Base-by-base conservation (phyloP, 2,888 invertebrate genomes). In the Limnephilus marmoratus region DNA sequence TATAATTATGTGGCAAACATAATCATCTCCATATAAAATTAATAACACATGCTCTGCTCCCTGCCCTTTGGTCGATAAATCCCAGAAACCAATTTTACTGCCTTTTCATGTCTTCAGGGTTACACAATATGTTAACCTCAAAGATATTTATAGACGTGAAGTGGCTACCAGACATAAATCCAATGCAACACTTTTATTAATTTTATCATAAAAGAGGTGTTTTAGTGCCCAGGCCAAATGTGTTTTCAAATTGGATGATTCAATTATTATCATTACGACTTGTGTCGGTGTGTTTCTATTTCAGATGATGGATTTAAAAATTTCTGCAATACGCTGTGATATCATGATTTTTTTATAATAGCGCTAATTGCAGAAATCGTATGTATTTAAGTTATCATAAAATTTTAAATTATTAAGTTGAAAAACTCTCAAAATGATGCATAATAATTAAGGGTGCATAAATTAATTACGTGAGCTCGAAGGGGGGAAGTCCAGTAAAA, bases 141-240 rank as follows among this genome's bases (percentile, higher is more conserved):
- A 87, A 53, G 31, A 34, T 87, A 87, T 34, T 53, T 87, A 87
- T 87, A 87, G 87, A 68, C 24, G 18, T 87, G 87, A 87, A 87
- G 68, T 87, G 87, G 53, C 31, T 53, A 29, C 53, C 87, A 37
- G 29, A 18, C 68, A 24, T 83, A 45, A 87, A 87, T 7, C 37
- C 31, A 87, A 87, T 87, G 68, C 53, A 87, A 85, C 29, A 45
- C 45, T 37, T 83, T 49, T 49, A 24, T n/a, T 86, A 86, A 86
- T 18, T 37, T 53, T 68, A 87, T 68, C 68, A 31, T 87, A 87
- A 87, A 86, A 87, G 7, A 87, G 87, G 87, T 87, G 87, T 87
- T 87, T 86, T 86, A 86, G 29, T 86, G 49, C 34, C n/a, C 12
- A 13, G n/a, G 3, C n/a, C 37, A 83, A 34, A 83, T 37, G 37